Evolutionary conservation across 2,888 invertebrate species (phyloP), one percentile per base, ranked within the genome.

Genomic region (Caenorhabditis panamensis): DNA sequence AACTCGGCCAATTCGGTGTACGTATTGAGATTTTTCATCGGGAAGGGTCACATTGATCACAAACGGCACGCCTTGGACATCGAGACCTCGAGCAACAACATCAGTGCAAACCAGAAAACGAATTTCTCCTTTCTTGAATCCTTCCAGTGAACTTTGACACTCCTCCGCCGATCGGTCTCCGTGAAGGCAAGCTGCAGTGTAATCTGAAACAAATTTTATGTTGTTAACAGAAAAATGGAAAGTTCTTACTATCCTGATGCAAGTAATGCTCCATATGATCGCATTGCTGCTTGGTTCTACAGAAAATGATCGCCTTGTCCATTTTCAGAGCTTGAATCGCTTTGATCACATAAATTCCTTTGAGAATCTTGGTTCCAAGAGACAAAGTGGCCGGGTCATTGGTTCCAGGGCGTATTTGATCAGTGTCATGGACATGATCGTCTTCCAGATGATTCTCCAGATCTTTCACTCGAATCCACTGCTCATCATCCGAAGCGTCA

Each of bases 11-110:
- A 99, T 98, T 81, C 99, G 94, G 92, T 99, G 99, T 37, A 99
- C 96, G 92, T 99, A 99, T 92, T 98, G 98, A 0, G 97, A 95
- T 92, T 99, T 99, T 91, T 99, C 99, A 92, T 99, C 99, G 1
- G 99, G 99, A 62, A 99, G 93, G 0, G 98, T 99, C n/a, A 98
- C 94, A 91, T 99, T 99, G 88, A 99, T 96, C 94, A 97, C 96
- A 89, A 95, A 97, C 1, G 96, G 96, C 87, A 97, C 92, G 54
- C 96, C 96, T 0, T 94, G 93, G 44, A 99, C 95, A 92, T 99
- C 99, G 72, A 99, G 94, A 24, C 99, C 99, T 91, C 99, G 93
- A 0, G 99, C 99, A 0, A 99, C 99, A 0, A 99, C 99, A 92
- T 99, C 99, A 0, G 99, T 99, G 91, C 99, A 99, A 89, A 99